phyloP scores from a whole-genome alignment of 1,140 invertebrate genomes.

The Geopemphigus sp. region DNA sequence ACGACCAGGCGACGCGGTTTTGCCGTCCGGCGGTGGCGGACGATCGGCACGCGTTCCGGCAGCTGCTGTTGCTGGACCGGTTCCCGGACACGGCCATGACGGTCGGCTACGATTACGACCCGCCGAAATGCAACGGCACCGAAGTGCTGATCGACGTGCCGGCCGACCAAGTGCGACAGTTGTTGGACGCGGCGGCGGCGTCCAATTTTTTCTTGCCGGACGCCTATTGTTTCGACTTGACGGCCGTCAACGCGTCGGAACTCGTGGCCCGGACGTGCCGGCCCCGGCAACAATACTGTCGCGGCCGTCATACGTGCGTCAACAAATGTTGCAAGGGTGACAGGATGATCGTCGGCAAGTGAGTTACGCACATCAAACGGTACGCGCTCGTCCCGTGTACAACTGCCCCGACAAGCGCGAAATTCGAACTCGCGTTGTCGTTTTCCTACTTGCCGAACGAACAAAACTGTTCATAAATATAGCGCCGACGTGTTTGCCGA shows the following conservation, averaged over 20 bases:
- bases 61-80: too few relatives aligned
- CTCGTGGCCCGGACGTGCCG: constrained; percentile 22
- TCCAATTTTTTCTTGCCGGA: neutral
- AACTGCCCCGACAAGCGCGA: too few relatives aligned
- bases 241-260: neutral
- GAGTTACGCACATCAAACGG: too few relatives aligned
- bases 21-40: neutral
- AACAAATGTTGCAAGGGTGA: constrained; percentile 17
- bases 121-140: neutral
- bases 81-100: neutral
- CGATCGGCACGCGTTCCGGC: neutral
- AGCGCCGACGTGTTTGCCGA: too few relatives aligned
- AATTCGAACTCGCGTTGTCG: too few relatives aligned
- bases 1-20: constrained; percentile 3
- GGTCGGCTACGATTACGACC: constrained; percentile 30
- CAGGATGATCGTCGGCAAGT: neutral
- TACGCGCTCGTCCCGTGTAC: too few relatives aligned
- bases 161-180: neutral
- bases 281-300: constrained; percentile 15
- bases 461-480: too few relatives aligned
- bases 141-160: constrained; percentile 12
- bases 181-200: neutral
- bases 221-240: constrained; percentile 12
- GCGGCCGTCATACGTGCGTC: constrained; percentile 21
- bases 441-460: too few relatives aligned